Evolutionary conservation across 2,888 invertebrate species (phyloP).

Genomic region (Caenorhabditis sp.): DNA sequence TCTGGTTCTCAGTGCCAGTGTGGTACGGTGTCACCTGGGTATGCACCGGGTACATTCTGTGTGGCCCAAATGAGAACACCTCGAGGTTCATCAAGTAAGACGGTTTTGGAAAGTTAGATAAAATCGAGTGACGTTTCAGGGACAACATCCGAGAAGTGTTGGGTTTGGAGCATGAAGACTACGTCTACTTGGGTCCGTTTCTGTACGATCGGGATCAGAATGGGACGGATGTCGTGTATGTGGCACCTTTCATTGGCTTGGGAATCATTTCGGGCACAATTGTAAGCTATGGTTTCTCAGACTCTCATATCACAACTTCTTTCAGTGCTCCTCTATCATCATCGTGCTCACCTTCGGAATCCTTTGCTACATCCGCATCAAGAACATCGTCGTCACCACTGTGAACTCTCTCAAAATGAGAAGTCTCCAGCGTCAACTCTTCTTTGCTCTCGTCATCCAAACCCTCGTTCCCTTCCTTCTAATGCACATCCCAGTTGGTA

Average conservation of each 20-base stretch:
- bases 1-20: slow-evolving; percentile 11
- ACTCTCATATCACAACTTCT: not conserved
- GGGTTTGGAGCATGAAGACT: not conserved
- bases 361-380: not conserved
- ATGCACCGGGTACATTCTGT: slow-evolving; percentile 7
- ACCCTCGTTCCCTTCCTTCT: slow-evolving; percentile 41
- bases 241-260: slow-evolving; percentile 18
- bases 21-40: slow-evolving; percentile 22
- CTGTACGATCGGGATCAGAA: not conserved
- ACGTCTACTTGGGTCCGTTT: slow-evolving; percentile 13
- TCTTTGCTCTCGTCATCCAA: slow-evolving; percentile 38
- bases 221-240: slow-evolving; percentile 4
- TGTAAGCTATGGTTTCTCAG: not conserved
- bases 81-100: slow-evolving; percentile 11
- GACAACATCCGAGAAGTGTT: slow-evolving; percentile 14
- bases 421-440: slow-evolving; percentile 24
- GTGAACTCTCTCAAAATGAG: not conserved
- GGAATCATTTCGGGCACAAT: slow-evolving; percentile 9
- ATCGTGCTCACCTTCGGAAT: slow-evolving; percentile 8
- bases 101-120: not conserved
- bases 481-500: slow-evolving; percentile 34
- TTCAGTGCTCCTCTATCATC: not conserved
- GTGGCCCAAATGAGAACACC: slow-evolving; percentile 19
- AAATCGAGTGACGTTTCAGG: not conserved
- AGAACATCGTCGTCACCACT: not conserved